Evolutionary conservation across 2,888 invertebrate species (phyloP).

Genomic region (Dolomedes plantarius): DNA sequence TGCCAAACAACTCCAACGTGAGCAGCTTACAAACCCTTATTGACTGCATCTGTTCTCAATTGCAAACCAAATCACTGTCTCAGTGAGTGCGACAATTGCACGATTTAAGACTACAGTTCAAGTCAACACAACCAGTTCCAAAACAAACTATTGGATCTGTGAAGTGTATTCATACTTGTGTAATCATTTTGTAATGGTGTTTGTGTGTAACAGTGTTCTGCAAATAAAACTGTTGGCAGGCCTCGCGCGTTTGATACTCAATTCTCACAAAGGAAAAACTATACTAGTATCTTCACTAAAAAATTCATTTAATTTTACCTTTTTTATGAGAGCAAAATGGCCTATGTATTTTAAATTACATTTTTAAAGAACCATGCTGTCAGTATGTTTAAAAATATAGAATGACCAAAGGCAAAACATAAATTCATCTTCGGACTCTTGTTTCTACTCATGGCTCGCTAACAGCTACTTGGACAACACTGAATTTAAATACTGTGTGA

Average conservation of each 20-base stretch:
- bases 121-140: conserved; percentile 4
- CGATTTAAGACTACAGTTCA: conserved; percentile 1
- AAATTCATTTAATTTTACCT: too few species aligned
- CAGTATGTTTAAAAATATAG: too few species aligned
- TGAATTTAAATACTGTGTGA: conserved; percentile 53
- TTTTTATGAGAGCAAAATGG: too few species aligned
- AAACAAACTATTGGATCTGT: conserved; percentile 38
- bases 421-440: background rate
- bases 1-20: conserved; percentile 15
- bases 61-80: background rate
- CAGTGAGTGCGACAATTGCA: background rate
- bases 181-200: conserved; percentile 45
- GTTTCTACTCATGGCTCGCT: conserved; percentile 38
- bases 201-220: conserved; percentile 46
- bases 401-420: too few species aligned
- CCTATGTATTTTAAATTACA: too few species aligned
- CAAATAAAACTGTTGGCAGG: conserved; percentile 45
- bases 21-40: background rate
- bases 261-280: background rate
- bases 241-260: conserved; percentile 32
- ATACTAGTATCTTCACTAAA: too few species aligned
- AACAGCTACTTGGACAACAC: conserved; percentile 51
- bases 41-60: conserved; percentile 1
- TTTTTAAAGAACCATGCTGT: too few species aligned
- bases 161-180: conserved; percentile 43